phyloP scores from a whole-genome alignment of 1,140 invertebrate species.

The Drosophila watanabei region DNA sequence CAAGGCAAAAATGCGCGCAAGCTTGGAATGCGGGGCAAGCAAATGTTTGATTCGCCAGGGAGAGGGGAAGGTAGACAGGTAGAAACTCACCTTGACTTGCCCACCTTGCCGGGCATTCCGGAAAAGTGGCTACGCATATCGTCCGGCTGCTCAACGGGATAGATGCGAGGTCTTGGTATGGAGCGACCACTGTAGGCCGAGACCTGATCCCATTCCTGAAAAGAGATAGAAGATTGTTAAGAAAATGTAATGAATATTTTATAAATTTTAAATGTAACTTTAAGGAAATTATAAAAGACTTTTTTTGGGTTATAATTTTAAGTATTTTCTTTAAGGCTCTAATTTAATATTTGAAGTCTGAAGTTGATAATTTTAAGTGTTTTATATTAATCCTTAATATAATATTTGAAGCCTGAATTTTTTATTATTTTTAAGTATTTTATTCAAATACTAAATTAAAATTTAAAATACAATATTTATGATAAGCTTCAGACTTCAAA shows the following conservation, averaged over 20 bases:
- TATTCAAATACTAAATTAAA: too few relatives aligned
- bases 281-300: neutral
- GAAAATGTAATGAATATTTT: neutral
- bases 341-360: neutral
- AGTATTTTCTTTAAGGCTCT: neutral
- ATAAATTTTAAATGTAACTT: neutral
- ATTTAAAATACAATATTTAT: too few relatives aligned
- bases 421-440: too few relatives aligned
- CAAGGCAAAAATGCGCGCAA: conserved; percentile 39
- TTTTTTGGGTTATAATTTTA: neutral
- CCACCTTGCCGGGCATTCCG: conserved; percentile 86
- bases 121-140: conserved; percentile 89
- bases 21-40: conserved; percentile 39
- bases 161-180: conserved; percentile 94
- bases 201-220: conserved; percentile 95
- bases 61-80: neutral
- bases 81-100: conserved; percentile 86
- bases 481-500: too few relatives aligned
- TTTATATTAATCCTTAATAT: too few relatives aligned
- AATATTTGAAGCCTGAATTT: too few relatives aligned
- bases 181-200: conserved; percentile 96
- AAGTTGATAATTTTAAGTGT: too few relatives aligned
- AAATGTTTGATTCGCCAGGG: conserved; percentile 37
- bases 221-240: neutral
- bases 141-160: conserved; percentile 90